These are phyloP conservation scores for Heterocephalus glaber DNA, from an alignment of 2,113 vertebrate species.

Conservation along the genomic window DNA sequence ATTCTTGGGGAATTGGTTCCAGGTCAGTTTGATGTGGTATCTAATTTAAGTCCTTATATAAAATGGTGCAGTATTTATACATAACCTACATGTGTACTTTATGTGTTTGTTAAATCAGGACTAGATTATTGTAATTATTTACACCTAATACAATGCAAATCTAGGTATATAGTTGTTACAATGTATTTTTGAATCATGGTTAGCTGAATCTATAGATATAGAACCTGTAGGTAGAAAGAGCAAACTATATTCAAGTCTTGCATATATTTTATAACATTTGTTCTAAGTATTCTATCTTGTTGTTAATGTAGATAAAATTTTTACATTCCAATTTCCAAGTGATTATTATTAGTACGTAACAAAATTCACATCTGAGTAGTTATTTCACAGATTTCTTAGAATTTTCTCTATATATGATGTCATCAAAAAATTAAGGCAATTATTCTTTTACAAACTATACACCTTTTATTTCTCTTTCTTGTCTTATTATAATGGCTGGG, in stretches of 20 bases:
- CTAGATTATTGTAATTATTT: background rate
- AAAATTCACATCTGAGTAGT: constrained; percentile 7
- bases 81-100: background rate
- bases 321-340: background rate
- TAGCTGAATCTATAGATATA: background rate
- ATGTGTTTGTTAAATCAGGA: background rate
- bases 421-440: background rate
- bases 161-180: background rate
- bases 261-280: background rate
- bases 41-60: background rate
- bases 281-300: constrained; percentile 20
- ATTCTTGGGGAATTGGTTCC: background rate
- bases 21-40: background rate
- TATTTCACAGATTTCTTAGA: background rate
- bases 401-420: background rate
- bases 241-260: background rate
- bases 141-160: background rate
- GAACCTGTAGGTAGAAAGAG: background rate
- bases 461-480: background rate
- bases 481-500: background rate
- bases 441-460: background rate
- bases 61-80: background rate
- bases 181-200: background rate
- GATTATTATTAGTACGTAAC: background rate
- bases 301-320: background rate